Conservation (phyloP, 2,113 vertebrate genomes). For the Callipepla californica region DNA sequence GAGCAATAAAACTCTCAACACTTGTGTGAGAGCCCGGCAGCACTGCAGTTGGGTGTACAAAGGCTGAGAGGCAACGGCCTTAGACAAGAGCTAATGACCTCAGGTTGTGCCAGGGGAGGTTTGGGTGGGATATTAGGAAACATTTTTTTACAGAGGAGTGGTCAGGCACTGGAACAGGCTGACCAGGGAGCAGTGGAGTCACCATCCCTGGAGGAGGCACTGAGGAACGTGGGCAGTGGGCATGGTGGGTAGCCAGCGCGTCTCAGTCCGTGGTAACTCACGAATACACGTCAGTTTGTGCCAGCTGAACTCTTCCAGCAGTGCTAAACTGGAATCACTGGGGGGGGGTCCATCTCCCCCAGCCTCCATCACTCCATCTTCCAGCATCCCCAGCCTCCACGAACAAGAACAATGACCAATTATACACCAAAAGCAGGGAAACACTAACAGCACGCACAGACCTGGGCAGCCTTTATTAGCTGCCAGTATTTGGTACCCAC, state of each 20-base stretch:
- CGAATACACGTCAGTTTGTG: rapidly evolving
- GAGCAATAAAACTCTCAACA: neutral
- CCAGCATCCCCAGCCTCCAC: neutral
- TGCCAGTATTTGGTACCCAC: neutral
- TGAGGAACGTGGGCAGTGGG: no score
- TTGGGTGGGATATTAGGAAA: no score
- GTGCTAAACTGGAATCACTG: rapidly evolving
- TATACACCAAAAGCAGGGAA: neutral
- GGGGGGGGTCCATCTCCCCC: neutral
- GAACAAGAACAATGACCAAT: neutral
- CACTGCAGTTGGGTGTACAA: neutral
- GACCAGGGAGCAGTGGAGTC: no score
- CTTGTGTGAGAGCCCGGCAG: neutral
- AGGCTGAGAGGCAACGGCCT: no score
- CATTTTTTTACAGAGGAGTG: no score
- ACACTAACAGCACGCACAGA: neutral
- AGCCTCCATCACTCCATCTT: neutral
- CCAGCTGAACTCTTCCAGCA: neutral
- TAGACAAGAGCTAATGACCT: no score
- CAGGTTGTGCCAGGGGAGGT: no score
- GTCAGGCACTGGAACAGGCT: no score
- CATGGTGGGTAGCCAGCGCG: neutral
- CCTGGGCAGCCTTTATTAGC: neutral
- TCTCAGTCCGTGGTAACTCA: neutral
- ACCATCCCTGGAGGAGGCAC: no score